Conservation (phyloP, 1,140 invertebrate species). For the Zaprionus inermis region DNA sequence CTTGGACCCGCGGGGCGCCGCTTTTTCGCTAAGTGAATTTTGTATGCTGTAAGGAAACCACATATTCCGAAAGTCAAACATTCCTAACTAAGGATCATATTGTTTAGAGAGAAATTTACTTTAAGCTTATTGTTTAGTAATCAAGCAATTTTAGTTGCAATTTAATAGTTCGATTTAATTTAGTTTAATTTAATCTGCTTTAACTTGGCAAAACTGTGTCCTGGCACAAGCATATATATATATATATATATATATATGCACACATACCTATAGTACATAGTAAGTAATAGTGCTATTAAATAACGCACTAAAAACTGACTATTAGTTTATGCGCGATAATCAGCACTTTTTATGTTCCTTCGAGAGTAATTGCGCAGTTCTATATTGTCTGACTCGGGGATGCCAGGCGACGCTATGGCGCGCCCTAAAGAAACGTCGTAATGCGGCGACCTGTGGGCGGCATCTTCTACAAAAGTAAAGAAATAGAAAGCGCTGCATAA, state of each 20-base stretch:
- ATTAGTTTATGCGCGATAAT: slow-evolving; percentile 23
- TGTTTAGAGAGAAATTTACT: too few species aligned
- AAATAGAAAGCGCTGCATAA: not conserved
- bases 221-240: too few species aligned
- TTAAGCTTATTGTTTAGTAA: too few species aligned
- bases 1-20: slow-evolving; percentile 47
- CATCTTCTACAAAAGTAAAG: not conserved
- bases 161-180: too few species aligned
- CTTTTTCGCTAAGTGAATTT: slow-evolving; percentile 10
- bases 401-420: slow-evolving; percentile 16
- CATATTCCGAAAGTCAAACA: too few species aligned
- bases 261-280: too few species aligned
- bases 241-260: too few species aligned
- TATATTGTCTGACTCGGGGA: slow-evolving; percentile 36
- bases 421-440: slow-evolving; percentile 11
- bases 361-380: slow-evolving; percentile 15
- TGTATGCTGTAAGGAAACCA: not conserved
- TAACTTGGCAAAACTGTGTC: too few species aligned
- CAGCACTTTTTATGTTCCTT: slow-evolving; percentile 31
- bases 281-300: not conserved
- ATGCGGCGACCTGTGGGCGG: slow-evolving; percentile 5
- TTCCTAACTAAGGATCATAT: too few species aligned
- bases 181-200: too few species aligned
- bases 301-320: slow-evolving; percentile 40
- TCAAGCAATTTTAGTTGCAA: too few species aligned